Conservation (phyloP, 2,797 vertebrate species). For the Gobionotothen gibberifrons region DNA sequence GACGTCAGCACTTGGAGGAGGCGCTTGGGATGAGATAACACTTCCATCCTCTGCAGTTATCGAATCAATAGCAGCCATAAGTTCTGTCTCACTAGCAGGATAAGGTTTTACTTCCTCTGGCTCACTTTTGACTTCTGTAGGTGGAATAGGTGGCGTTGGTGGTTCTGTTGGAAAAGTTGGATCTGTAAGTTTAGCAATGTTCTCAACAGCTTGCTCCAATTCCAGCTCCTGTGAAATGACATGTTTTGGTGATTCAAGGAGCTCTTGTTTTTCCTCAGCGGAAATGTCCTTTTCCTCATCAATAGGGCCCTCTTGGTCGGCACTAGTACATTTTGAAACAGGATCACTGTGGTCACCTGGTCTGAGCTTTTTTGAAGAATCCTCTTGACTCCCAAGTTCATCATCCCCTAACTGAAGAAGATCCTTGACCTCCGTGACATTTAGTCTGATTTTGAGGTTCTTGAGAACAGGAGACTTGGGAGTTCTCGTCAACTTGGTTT, state of each 20-base stretch:
- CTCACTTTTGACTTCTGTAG: conserved; percentile 75
- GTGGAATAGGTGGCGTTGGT: conserved; percentile 62
- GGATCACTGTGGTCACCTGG: conserved; percentile 77
- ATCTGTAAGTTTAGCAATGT: conserved; percentile 94
- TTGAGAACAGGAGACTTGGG: conserved; percentile 89
- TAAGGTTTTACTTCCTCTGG: conserved; percentile 90
- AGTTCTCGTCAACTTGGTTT: conserved; percentile 83
- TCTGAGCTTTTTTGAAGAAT: conserved; percentile 81
- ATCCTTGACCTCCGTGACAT: conserved; percentile 88
- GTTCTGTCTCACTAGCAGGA: conserved; percentile 93
- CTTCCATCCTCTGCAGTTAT: conserved; percentile 90
- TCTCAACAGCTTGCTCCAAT: conserved; percentile 94
- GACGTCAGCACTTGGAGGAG: conserved; percentile 82
- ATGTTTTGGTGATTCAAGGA: conserved; percentile 82
- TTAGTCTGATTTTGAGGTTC: conserved; percentile 87
- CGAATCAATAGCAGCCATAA: conserved; percentile 97
- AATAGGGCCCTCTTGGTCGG: conserved; percentile 68
- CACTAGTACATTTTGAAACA: conserved; percentile 66
- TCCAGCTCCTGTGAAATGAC: conserved; percentile 90
- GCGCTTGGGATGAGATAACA: conserved; percentile 72
- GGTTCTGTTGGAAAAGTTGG: conserved; percentile 84
- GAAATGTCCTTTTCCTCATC: conserved; percentile 81
- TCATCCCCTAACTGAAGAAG: conserved; percentile 84
- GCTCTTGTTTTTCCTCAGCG: conserved; percentile 73
- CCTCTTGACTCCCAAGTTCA: conserved; percentile 76